Evolutionary conservation across 2,113 vertebrate species (phyloP), one percentile per base, ranked within the genome.

Genomic region (Eurystomus gularis): DNA sequence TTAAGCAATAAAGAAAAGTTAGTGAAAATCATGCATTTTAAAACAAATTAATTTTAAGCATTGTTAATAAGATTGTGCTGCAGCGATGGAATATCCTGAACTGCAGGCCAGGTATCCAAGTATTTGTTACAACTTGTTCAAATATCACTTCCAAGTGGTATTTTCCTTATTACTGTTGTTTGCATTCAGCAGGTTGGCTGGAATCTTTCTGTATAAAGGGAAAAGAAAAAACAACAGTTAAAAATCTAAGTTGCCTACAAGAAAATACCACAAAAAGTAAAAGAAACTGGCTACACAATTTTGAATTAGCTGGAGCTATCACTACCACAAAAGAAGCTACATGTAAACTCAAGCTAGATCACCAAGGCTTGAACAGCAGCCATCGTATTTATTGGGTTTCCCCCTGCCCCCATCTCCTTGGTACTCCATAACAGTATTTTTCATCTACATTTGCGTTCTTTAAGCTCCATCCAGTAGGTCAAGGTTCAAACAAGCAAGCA

Each of bases 171-270:
- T 98, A 99, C 98, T 99, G 99, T 98, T 99, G 99, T 97, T 99
- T 99, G 98, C 99, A 99, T 97, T 99, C 99, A 48, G 99, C 98
- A 85, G 99, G 99, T 97, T 99, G 99, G 97, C 98, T 98, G 96
- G 98, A 97, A 92, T 99, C 99, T 98, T 99, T 99, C 99, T 99
- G 99, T 25, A 66, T 49, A 61, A 52, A 66, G 58, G 75, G 40
- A 80, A 94, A 87, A 82, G 91, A 11, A 37, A 82, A 48, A 64
- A 60, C 25, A 52, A 24, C 37, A 65, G 75, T 93, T 87, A 86
- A 64, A 83, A 88, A 88, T 69, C n/a, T 44, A 89, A 94, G 7
- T 11, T 11, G 19, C 28, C 57, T 18, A 20, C 16, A 72, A 66
- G 46, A 69, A 37, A 52, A 52, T n/a, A 51, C 15, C 68, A 64